A percentile compares a stretch with the other conserved stretches of the same genome.
Evolutionary conservation across 2,888 invertebrate species (phyloP).

Genomic region (Tolmerus cingulatus): DNA sequence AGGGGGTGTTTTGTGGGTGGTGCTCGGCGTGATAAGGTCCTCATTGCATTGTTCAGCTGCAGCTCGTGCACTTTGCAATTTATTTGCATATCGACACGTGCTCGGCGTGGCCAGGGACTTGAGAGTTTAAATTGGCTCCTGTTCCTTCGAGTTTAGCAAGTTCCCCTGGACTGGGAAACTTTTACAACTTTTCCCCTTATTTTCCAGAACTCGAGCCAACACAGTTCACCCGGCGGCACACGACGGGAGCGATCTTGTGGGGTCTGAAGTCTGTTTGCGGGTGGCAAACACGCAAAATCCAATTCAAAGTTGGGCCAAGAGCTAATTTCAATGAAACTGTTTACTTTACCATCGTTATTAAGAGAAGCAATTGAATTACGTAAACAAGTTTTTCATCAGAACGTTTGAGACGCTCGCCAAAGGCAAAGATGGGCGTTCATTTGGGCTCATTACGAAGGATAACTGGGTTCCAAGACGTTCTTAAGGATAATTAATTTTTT

Average conservation of each 20-base stretch:
- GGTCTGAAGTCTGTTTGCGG: background rate
- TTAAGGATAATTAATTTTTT: background rate
- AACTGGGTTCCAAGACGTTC: background rate
- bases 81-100: conserved; percentile 31
- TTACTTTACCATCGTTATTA: conserved; percentile 19
- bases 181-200: background rate
- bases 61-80: background rate
- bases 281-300: conserved; percentile 19
- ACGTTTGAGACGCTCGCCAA: background rate
- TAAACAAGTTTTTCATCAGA: conserved; percentile 27
- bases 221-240: background rate
- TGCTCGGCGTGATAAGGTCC: background rate
- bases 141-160: background rate
- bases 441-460: background rate
- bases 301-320: background rate
- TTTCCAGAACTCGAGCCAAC: background rate
- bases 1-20: conserved; percentile 10
- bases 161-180: background rate
- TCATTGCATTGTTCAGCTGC: background rate
- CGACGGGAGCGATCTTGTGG: background rate
- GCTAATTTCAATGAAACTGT: conserved; percentile 26
- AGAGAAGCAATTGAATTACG: conserved; percentile 20
- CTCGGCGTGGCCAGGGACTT: background rate
- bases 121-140: background rate
- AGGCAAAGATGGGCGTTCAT: background rate